These are phyloP conservation scores for Epicauta chinensis DNA, from an alignment of 1,140 invertebrate genomes.

Conservation along the genomic window DNA sequence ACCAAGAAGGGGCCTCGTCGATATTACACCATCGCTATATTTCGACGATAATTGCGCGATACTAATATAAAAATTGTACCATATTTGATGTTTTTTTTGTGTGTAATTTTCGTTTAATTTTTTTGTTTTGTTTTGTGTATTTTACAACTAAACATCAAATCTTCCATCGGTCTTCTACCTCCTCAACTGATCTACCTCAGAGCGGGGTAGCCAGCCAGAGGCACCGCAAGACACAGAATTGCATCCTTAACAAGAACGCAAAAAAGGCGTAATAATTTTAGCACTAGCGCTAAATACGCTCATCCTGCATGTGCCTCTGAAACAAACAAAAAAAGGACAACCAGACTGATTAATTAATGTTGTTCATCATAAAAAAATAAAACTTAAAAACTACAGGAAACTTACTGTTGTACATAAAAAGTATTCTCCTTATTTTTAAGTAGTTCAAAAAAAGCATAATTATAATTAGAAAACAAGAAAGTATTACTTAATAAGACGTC, in stretches of 20 bases:
- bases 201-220: constrained; percentile 39
- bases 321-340: constrained; percentile 54
- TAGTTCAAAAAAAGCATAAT: too few relatives aligned
- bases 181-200: constrained; percentile 31
- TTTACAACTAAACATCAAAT: constrained; percentile 30
- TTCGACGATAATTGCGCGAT: too few relatives aligned
- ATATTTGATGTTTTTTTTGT: constrained; percentile 21
- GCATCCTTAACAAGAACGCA: constrained; percentile 42
- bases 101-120: too few relatives aligned
- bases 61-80: constrained; percentile 29
- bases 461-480: too few relatives aligned
- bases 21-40: too few relatives aligned
- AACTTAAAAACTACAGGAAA: constrained; percentile 6
- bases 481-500: too few relatives aligned
- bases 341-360: constrained; percentile 52
- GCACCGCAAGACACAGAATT: constrained; percentile 44
- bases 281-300: constrained; percentile 40
- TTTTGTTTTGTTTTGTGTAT: too few relatives aligned
- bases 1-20: too few relatives aligned
- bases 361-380: background rate
- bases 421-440: too few relatives aligned
- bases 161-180: constrained; percentile 41
- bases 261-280: constrained; percentile 38
- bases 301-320: constrained; percentile 73
- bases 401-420: too few relatives aligned